These are phyloP conservation scores for Scaptomyza reducta DNA, from an alignment of 2,888 invertebrate species.

Conservation along the genomic window DNA sequence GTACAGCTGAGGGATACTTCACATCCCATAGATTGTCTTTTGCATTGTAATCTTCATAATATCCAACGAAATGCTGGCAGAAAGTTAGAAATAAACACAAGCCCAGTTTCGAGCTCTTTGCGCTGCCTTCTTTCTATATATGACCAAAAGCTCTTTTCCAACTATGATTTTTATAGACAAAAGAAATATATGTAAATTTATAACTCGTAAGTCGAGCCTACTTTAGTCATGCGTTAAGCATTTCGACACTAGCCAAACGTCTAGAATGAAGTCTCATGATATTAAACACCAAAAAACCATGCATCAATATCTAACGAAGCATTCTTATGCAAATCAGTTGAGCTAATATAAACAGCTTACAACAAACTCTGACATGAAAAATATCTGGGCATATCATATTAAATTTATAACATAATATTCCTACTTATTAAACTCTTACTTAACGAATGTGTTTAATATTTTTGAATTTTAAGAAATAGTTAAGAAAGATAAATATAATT, in stretches of 20 bases:
- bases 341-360: conserved; percentile 37
- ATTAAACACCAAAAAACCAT: neutral
- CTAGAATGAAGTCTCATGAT: neutral
- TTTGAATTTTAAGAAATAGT: too few relatives aligned
- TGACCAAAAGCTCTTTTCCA: neutral
- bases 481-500: too few relatives aligned
- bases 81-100: conserved; percentile 13
- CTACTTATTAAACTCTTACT: too few relatives aligned
- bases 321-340: conserved; percentile 34
- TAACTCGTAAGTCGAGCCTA: neutral
- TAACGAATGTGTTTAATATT: too few relatives aligned
- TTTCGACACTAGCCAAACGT: conserved; percentile 12
- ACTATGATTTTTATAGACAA: conserved; percentile 36
- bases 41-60: neutral
- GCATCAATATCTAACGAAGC: conserved; percentile 5
- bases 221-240: neutral
- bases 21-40: too few relatives aligned
- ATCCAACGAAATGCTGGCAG: conserved; percentile 1
- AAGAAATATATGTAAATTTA: conserved; percentile 1
- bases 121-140: conserved; percentile 5
- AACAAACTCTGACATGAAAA: neutral
- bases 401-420: too few relatives aligned
- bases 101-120: conserved; percentile 27
- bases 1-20: too few relatives aligned
- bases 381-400: too few relatives aligned